phyloP scores from a whole-genome alignment of 2,888 invertebrate genomes.

The Marasmarcha lunaedactyla region DNA sequence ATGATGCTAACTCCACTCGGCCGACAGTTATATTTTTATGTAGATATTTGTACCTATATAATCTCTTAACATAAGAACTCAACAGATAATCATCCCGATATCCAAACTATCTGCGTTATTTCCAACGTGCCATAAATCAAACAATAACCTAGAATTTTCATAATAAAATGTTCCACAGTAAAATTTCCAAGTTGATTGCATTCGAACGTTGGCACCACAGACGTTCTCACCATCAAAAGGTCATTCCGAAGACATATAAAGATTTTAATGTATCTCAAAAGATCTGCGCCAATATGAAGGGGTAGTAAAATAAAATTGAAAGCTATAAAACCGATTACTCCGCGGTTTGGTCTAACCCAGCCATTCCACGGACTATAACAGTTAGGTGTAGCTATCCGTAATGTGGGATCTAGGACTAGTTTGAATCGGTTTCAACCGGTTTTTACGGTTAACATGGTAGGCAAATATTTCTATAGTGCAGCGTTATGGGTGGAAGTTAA shows the following conservation, averaged over 20 bases:
- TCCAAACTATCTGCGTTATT: background rate
- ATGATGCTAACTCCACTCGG: too few relatives aligned
- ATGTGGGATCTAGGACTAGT: background rate
- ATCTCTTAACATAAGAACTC: too few relatives aligned
- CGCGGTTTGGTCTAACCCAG: conserved; percentile 29
- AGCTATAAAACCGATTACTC: conserved; percentile 51
- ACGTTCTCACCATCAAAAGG: conserved; percentile 25
- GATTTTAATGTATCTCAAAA: conserved; percentile 32
- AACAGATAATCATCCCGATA: too few relatives aligned
- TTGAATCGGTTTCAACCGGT: too few relatives aligned
- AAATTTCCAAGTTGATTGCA: conserved; percentile 8
- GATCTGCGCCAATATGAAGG: conserved; percentile 38
- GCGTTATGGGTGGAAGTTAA: too few relatives aligned
- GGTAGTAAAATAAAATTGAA: conserved; percentile 55
- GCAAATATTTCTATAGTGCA: too few relatives aligned
- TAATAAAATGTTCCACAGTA: too few relatives aligned
- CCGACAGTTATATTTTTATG: too few relatives aligned
- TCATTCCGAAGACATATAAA: conserved; percentile 33
- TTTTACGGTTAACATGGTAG: too few relatives aligned
- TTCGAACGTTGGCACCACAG: conserved; percentile 21
- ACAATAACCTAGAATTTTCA: too few relatives aligned
- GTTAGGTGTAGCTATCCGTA: conserved; percentile 14
- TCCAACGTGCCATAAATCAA: background rate
- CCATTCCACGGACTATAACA: conserved; percentile 34
- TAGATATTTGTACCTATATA: too few relatives aligned